phyloP scores from a whole-genome alignment of 1,140 invertebrate species.

The Leptinotarsa texana region DNA sequence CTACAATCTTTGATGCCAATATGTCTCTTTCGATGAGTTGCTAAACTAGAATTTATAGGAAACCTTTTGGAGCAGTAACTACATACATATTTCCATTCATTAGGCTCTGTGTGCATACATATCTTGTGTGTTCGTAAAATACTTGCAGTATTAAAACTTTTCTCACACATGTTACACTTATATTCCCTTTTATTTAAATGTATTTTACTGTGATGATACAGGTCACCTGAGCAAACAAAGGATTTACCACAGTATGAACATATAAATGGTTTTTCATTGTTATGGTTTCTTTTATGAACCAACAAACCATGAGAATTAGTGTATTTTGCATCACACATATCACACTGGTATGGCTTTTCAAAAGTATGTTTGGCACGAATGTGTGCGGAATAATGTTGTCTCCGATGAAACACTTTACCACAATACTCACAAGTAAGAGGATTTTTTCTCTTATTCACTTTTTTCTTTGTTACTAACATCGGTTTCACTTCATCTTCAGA shows the following conservation, averaged over 20 bases:
- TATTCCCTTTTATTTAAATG: conserved; percentile 43
- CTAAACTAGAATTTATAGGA: conserved; percentile 38
- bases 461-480: conserved; percentile 15
- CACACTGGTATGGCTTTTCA: conserved; percentile 42
- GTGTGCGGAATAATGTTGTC: conserved; percentile 39
- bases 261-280: conserved; percentile 41
- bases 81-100: conserved; percentile 42
- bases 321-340: conserved; percentile 39
- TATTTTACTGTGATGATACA: conserved; percentile 43
- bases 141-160: conserved; percentile 41
- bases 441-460: conserved; percentile 31
- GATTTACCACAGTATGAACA: conserved; percentile 39
- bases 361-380: conserved; percentile 41
- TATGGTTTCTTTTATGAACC: conserved; percentile 41
- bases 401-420: conserved; percentile 39
- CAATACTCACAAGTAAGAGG: conserved; percentile 40
- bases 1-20: conserved; percentile 35
- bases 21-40: conserved; percentile 37
- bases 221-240: conserved; percentile 40
- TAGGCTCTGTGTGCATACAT: conserved; percentile 39
- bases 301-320: conserved; percentile 38
- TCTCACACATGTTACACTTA: conserved; percentile 37
- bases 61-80: conserved; percentile 36
- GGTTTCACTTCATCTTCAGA: conserved; percentile 25
- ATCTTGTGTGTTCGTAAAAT: conserved; percentile 41